Conservation (phyloP, 2,888 invertebrate species). For the Melanchra persicariae region DNA sequence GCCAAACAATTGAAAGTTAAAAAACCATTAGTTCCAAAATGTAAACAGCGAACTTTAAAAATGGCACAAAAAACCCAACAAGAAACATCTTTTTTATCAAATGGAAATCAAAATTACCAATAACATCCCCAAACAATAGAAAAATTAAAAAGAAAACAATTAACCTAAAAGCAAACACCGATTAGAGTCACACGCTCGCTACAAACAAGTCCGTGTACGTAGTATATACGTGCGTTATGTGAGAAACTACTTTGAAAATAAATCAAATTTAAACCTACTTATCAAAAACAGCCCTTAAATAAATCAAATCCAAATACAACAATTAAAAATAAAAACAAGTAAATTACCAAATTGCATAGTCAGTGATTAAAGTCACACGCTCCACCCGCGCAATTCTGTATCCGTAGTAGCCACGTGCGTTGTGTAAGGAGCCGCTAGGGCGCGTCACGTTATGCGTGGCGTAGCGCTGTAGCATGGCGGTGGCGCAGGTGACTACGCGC, state of each 20-base stretch:
- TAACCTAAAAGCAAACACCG: conserved; percentile 23
- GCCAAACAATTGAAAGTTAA: conserved; percentile 29
- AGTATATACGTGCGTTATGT: neutral
- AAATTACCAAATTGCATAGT: conserved; percentile 20
- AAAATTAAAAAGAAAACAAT: neutral
- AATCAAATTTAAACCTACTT: too few species aligned
- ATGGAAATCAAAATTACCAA: neutral
- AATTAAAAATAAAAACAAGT: neutral
- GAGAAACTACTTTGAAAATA: neutral
- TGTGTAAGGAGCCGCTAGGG: conserved; percentile 31
- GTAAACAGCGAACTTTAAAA: neutral
- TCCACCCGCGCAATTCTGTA: conserved; percentile 14
- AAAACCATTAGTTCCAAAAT: conserved; percentile 17
- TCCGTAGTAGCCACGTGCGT: conserved; percentile 43
- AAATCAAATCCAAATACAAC: too few species aligned
- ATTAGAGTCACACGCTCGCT: conserved; percentile 37
- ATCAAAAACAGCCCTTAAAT: too few species aligned
- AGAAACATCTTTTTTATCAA: too few species aligned
- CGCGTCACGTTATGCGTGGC: conserved; percentile 43
- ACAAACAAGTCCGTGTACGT: neutral
- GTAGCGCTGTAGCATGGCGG: conserved; percentile 9
- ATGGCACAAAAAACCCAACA: neutral
- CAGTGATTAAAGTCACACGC: conserved; percentile 37
- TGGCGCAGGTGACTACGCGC: neutral
- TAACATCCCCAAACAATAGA: neutral